Base-by-base conservation (phyloP, 1,140 invertebrate genomes). In the Dendroctonus ponderosae region DNA sequence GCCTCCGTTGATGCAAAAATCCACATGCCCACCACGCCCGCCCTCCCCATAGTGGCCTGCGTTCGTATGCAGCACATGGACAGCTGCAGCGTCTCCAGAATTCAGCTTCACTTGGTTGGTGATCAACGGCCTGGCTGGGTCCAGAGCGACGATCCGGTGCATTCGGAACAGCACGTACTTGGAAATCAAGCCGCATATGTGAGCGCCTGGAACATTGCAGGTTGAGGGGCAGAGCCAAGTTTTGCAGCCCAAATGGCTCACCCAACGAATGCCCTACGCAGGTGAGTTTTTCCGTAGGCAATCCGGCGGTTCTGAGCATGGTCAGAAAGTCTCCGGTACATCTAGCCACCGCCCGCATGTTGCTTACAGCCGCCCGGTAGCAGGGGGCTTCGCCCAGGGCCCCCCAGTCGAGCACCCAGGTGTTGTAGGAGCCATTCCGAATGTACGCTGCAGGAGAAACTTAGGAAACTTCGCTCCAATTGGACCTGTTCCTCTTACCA, bases 201-300 rank as follows among this genome's bases (percentile, higher is more conserved):
- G 89, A 0, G 88, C 87, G 5, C 77, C 76, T 76, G 38, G 40
- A 68, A 53, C 50, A 37, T 9, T 26, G 8, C 50, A 8, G 50
- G 9, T 52, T 52, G 9, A 12, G 9, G 11, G 15, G 9, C 48
- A 56, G 2, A 9, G 26, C 26, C 26, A 26, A 26, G 26, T 3
- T 26, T 26, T 2, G 26, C 1, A 26, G 26, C 26, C 26, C 26
- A 26, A 26, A 26, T 26, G 51, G 3, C 39, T 57, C 62, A 67
- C 89, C 89, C 9, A 91, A 79, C 0, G 87, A 89, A 76, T 91
- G 89, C 0, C 89, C 89, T 3, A 91, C 86, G 75, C 89, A 91
- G 0, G 86, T 88, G 7, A 88, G 84, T 8, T 79, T 75, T 11
- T 83, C 78, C 0, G 87, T 83, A 11, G 81, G 79, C 38, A 90